Evolutionary conservation across 2,888 invertebrate species (phyloP), one percentile per base, ranked within the genome.

Genomic region (Zonitis immaculata): DNA sequence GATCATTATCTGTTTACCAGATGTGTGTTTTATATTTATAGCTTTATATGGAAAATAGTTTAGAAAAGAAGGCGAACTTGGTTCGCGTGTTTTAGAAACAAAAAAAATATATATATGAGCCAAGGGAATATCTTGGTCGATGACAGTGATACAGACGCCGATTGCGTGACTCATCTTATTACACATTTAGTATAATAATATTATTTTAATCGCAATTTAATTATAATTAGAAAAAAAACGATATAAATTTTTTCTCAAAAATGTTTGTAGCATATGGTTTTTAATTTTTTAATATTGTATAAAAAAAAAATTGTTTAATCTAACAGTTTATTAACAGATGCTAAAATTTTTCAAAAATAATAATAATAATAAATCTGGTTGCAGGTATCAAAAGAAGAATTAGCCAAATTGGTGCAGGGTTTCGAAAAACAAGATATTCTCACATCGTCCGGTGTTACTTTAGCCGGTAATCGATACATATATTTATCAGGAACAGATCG

Each of bases 401-500:
- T 94, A 70, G 84, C 86, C 71, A 92, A 90, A 82, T 83, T 94
- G 80, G 91, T 91, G 66, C 87, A 88, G 73, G 91, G 92, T 76
- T 93, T 93, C 77, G 91, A 91, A 71, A 89, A 91, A 79, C 89
- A 90, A 82, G 89, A 91, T 76, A 83, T 89, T 72, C 83, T 94
- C 77, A 91, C 92, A 76, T 89, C 91, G 75, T 87, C 89, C 69
- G 94, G 94, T 68, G 90, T 94, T 68, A 92, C 91, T 83, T 83
- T 94, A 82, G 91, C 91, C 73, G 92, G 92, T 73, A 86, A 84
- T 79, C 87, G 93, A 81, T 94, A 92, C 86, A 93, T 94, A 81
- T 94, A 93, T 84, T 87, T 94, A 79, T 94, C 94, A 74, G 93
- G 93, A 76, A 89, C 91, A 80, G 92, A 94, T 77, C 88, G 89